Base-by-base conservation (phyloP, 2,888 invertebrate species). In the Deroplatys truncata region DNA sequence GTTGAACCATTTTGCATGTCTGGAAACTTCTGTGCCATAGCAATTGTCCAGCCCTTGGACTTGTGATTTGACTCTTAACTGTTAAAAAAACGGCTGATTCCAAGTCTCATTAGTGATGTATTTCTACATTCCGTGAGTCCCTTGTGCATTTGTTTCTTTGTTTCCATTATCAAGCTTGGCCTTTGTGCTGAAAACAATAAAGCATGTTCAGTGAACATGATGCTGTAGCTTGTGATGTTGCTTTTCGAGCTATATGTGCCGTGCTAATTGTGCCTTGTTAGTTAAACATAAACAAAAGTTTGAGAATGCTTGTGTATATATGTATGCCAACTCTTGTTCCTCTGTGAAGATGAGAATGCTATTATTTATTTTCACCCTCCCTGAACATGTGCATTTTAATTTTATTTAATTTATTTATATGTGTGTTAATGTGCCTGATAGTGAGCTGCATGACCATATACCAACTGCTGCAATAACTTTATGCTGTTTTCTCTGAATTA, bases 1-100 rank as follows among this genome's bases (percentile, higher is more conserved):
- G 84, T 85, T 89, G 89, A 89, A 56, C 88, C 88, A 82, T 82
- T 89, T 16, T 89, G 89, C 85, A 84, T 89, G 85, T 82, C 82
- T 89, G 89, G 87, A 87, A 83, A 87, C 43, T 87, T 56, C 31
- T 82, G 35, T 87, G 82, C 82, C 20, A 29, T 87, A 87, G 87
- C 86, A 86, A 29, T 72, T 82, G 20, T 86, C 82, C 86, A 86
- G 29, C 25, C 20, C 86, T 86, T 86, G 86, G 25, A 72, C 56
- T 83, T 87, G 87, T 87, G 20, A 83, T 83, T 72, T 87, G 82
- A 87, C 13, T 87, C 20, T 87, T 82, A 87, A 82, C 83, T 28
- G 43, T 4, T 83, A 72, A 20, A 72, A 20, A 16, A n/a, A n/a
- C 0, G 56, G 56, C 49, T 83, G 28, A 35, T 87, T n/a, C 83